Percentiles rank a stretch among this genome's conserved stretches.
phyloP scores from a whole-genome alignment of 1,140 invertebrate genomes.

The Bursaphelenchus mucronatus region DNA sequence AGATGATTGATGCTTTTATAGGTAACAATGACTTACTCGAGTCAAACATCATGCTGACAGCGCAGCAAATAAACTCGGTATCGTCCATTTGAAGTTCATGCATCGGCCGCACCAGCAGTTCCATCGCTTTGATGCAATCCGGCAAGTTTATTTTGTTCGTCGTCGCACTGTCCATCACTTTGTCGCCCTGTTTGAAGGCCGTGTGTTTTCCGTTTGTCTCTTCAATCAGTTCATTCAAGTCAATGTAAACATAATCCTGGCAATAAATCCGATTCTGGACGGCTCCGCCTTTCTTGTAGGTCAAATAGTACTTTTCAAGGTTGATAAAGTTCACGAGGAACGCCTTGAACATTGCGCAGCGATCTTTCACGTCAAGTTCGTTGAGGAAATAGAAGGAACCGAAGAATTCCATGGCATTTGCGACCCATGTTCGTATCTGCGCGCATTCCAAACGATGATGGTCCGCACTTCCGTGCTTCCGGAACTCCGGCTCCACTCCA shows the following conservation, averaged over 20 bases:
- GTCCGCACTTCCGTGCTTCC: neutral
- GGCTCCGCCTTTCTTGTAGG: slow-evolving; percentile 19
- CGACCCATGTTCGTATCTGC: neutral
- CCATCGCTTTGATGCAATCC: slow-evolving; percentile 13
- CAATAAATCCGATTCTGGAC: slow-evolving; percentile 18
- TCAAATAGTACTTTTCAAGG: slow-evolving; percentile 27
- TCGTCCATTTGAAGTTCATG: slow-evolving; percentile 18
- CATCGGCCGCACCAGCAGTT: slow-evolving; percentile 19
- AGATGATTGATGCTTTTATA: too few species aligned
- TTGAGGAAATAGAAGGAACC: neutral
- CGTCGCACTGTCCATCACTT: slow-evolving; percentile 8
- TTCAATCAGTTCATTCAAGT: neutral
- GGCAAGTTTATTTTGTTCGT: slow-evolving; percentile 6
- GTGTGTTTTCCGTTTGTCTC: neutral
- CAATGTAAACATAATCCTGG: slow-evolving; percentile 21
- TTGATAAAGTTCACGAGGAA: slow-evolving; percentile 9
- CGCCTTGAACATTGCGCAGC: neutral
- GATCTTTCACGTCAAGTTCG: neutral
- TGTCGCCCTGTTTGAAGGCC: neutral
- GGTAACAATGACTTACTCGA: slow-evolving; percentile 3
- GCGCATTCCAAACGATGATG: neutral
- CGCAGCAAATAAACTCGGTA: slow-evolving; percentile 17
- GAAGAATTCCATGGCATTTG: slow-evolving; percentile 13
- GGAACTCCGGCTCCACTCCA: slow-evolving; percentile 9
- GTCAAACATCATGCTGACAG: slow-evolving; percentile 18